Evolutionary conservation across 2,888 invertebrate species (phyloP).

Genomic region (Mythimna pallens): DNA sequence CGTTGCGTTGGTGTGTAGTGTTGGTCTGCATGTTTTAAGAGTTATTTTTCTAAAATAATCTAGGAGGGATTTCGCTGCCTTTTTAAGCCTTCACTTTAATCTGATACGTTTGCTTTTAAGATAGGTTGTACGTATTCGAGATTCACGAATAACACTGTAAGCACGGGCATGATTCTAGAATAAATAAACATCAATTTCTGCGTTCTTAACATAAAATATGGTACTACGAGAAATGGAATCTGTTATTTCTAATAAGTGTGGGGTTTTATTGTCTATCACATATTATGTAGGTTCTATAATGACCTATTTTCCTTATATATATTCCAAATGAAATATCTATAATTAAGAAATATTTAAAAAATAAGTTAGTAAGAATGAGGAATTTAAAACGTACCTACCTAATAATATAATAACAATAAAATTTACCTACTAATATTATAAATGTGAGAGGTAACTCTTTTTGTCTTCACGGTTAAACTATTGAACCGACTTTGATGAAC

Average conservation of each 20-base stretch:
- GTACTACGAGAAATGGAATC: conserved; percentile 1
- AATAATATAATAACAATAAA: too few relatives aligned
- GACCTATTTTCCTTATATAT: neutral
- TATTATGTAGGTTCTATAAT: neutral
- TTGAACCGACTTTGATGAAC: too few relatives aligned
- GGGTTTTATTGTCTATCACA: neutral
- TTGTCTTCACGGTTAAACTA: too few relatives aligned
- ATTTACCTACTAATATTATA: too few relatives aligned
- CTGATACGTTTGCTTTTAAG: neutral
- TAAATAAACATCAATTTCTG: conserved; percentile 1
- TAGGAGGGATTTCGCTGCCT: neutral
- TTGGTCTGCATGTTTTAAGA: too few relatives aligned
- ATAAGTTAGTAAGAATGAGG: too few relatives aligned
- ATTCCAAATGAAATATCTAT: neutral
- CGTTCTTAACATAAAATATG: neutral
- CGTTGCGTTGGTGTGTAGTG: too few relatives aligned
- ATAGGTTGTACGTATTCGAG: too few relatives aligned
- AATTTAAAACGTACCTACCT: too few relatives aligned
- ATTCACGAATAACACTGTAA: neutral
- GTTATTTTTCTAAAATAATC: neutral
- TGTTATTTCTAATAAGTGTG: conserved; percentile 2
- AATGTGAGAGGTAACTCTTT: too few relatives aligned
- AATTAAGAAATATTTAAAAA: neutral
- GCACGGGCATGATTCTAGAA: neutral
- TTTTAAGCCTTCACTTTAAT: neutral